Evolutionary conservation across 2,113 vertebrate genomes (phyloP).

Genomic region (Lepus americanus): DNA sequence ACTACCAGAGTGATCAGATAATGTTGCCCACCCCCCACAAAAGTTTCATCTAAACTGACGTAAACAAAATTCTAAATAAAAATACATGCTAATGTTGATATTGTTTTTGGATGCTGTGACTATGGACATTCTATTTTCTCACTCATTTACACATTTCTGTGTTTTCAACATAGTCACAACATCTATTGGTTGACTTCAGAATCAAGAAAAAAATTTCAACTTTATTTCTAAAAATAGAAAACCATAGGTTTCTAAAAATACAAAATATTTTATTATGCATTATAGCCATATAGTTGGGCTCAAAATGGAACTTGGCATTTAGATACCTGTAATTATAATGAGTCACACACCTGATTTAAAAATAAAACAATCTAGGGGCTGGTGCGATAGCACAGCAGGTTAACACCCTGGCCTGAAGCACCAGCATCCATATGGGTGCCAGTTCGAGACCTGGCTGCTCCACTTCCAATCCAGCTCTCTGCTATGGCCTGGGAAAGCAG

Average conservation of each 20-base stretch:
- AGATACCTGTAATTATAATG: conserved; percentile 18
- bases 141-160: not conserved
- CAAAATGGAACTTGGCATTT: not conserved
- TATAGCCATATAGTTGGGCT: not conserved
- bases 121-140: conserved; percentile 22
- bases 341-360: conserved; percentile 14
- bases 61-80: conserved; percentile 16
- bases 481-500: too few relatives aligned
- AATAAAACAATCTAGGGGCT: not conserved
- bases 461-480: too few relatives aligned
- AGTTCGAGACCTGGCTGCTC: too few relatives aligned
- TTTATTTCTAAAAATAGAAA: not conserved
- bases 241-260: conserved; percentile 14
- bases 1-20: not conserved
- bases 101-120: not conserved
- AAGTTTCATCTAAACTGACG: not conserved
- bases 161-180: conserved; percentile 4
- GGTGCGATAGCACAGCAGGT: too few relatives aligned
- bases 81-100: not conserved
- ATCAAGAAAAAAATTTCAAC: conserved; percentile 1
- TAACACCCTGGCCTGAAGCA: too few relatives aligned
- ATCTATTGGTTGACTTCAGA: not conserved
- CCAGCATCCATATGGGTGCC: too few relatives aligned
- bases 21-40: not conserved
- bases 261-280: not conserved